These are phyloP conservation scores for Cavia porcellus DNA, from an alignment of 2,113 vertebrate genomes.

Conservation along the genomic window DNA sequence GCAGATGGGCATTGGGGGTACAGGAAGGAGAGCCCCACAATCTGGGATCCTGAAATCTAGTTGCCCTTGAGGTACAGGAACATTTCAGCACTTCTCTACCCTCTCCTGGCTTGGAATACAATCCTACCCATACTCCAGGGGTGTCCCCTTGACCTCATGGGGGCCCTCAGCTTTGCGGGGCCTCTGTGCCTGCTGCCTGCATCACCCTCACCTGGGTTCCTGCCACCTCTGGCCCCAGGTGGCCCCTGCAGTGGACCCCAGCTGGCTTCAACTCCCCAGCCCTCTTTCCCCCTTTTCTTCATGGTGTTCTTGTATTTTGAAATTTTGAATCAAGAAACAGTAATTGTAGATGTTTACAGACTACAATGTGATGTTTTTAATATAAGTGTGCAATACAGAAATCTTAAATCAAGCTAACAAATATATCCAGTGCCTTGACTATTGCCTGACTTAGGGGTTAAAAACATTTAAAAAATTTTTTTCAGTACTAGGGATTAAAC, in stretches of 20 bases:
- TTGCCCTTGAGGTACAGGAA: background rate
- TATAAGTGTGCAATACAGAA: background rate
- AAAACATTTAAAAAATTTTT: background rate
- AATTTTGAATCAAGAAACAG: background rate
- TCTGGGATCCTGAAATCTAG: background rate
- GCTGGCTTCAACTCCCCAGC: background rate
- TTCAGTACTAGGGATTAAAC: background rate
- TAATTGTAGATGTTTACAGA: background rate
- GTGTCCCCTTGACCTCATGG: rapidly evolving
- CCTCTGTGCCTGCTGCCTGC: background rate
- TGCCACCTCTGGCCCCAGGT: background rate
- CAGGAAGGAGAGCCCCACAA: background rate
- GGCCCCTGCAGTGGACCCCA: background rate
- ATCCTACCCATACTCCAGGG: background rate
- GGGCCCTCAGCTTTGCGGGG: background rate
- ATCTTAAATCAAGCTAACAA: background rate
- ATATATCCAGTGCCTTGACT: background rate
- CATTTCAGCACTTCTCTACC: no score
- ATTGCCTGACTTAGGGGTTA: background rate
- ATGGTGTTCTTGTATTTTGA: background rate
- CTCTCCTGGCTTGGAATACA: background rate
- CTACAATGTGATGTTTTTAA: background rate
- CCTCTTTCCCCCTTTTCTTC: no score
- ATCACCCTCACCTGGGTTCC: background rate
- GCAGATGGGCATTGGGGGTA: background rate